phyloP scores from a whole-genome alignment of 1,140 invertebrate species.

The Thereuonema tuberculata region DNA sequence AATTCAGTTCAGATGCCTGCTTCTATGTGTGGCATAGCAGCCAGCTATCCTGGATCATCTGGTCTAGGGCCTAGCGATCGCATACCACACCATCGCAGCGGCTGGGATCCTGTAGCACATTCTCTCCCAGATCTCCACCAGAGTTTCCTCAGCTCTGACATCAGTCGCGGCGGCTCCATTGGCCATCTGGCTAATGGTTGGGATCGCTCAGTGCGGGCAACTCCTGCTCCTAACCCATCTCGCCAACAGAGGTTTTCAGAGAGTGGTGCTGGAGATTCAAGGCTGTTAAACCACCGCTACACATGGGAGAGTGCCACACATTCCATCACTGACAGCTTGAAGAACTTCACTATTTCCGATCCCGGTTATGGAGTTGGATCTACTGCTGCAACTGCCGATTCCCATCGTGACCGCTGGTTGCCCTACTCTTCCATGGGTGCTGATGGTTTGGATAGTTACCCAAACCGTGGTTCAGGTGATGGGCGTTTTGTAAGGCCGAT shows the following conservation, averaged over 20 bases:
- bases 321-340: conserved; percentile 4
- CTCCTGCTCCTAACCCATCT: neutral
- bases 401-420: neutral
- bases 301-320: neutral
- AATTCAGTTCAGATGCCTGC: neutral
- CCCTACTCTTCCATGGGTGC: neutral
- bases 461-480: neutral
- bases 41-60: neutral
- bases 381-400: neutral
- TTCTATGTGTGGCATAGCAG: neutral
- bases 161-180: neutral
- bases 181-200: neutral
- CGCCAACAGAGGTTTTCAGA: neutral
- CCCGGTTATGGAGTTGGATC: neutral
- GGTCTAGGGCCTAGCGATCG: neutral
- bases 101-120: neutral
- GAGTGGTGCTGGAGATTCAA: neutral
- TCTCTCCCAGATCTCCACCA: conserved; percentile 1
- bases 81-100: neutral
- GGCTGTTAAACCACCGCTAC: neutral
- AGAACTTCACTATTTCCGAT: neutral
- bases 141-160: conserved; percentile 3
- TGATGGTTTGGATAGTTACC: neutral
- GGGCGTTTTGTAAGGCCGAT: neutral
- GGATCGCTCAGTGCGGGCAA: neutral